Conservation (phyloP, 2,888 invertebrate species). For the Caenorhabditis uteleia region DNA sequence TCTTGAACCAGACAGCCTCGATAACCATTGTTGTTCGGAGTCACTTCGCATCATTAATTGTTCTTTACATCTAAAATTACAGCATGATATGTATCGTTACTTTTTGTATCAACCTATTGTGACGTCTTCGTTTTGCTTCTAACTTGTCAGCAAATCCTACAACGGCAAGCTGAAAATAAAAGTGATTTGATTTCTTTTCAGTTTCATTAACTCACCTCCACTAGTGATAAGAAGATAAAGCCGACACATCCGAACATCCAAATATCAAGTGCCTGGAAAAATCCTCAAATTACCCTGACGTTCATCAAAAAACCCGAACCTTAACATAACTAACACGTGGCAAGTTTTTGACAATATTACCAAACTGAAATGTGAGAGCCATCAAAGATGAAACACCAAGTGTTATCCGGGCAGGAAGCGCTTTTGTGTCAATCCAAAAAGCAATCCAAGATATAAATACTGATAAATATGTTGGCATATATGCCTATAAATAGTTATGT, state of each 20-base stretch:
- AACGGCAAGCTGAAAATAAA: conserved; percentile 60
- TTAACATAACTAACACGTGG: conserved; percentile 68
- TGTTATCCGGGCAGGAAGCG: conserved; percentile 68
- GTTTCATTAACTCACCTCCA: conserved; percentile 53
- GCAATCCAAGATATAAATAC: conserved; percentile 70
- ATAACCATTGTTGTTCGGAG: conserved; percentile 67
- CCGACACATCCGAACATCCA: conserved; percentile 70
- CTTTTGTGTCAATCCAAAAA: conserved; percentile 69
- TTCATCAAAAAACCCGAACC: conserved; percentile 38
- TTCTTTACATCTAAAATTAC: conserved; percentile 45
- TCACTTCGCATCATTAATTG: conserved; percentile 61
- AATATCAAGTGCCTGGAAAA: conserved; percentile 63
- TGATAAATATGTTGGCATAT: conserved; percentile 69
- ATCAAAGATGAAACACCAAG: conserved; percentile 65
- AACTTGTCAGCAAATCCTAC: conserved; percentile 69
- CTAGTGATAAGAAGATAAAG: conserved; percentile 67
- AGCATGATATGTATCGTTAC: neutral
- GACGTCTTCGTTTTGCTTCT: conserved; percentile 47
- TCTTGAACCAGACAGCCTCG: conserved; percentile 37
- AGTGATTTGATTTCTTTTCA: neutral
- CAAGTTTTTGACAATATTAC: conserved; percentile 69
- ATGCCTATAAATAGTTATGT: conserved; percentile 56
- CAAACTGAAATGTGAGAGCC: conserved; percentile 69
- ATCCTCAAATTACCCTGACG: conserved; percentile 27
- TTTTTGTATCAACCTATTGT: conserved; percentile 19